These are phyloP conservation scores for Dicrurus megarhynchus DNA, from an alignment of 2,113 vertebrate genomes.

Conservation along the genomic window DNA sequence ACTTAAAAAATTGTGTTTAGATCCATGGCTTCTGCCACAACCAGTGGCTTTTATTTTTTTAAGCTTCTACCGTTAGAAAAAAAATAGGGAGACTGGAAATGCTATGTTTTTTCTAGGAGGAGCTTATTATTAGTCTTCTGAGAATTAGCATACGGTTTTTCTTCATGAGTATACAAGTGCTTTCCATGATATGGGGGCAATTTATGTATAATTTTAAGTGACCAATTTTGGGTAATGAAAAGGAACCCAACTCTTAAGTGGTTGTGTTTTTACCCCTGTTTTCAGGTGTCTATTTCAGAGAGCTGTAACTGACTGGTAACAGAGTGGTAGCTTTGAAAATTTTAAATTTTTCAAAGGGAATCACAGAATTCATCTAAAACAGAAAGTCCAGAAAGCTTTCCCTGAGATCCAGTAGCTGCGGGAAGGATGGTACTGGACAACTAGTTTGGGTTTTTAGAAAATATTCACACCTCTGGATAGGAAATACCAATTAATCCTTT, in stretches of 20 bases:
- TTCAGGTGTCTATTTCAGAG: background rate
- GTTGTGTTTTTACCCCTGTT: background rate
- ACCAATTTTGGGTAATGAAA: background rate
- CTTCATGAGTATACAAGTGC: background rate
- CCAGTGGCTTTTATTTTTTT: background rate
- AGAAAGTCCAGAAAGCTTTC: background rate
- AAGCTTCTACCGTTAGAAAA: background rate
- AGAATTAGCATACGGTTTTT: background rate
- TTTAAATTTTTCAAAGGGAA: background rate
- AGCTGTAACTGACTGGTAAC: background rate
- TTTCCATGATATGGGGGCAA: background rate
- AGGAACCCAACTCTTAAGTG: background rate
- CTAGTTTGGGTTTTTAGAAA: background rate
- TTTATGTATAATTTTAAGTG: background rate
- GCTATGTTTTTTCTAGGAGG: background rate
- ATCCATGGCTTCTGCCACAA: background rate
- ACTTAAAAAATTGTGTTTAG: background rate
- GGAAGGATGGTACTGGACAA: background rate
- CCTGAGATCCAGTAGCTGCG: background rate
- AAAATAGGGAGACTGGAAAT: background rate
- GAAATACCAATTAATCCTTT: background rate
- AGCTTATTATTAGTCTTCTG: background rate
- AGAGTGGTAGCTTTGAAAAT: background rate
- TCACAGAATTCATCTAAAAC: background rate
- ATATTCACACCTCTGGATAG: background rate